Evolutionary conservation across 2,797 vertebrate genomes (phyloP), one percentile per base, ranked within the genome.

Genomic region (Natrix natrix): DNA sequence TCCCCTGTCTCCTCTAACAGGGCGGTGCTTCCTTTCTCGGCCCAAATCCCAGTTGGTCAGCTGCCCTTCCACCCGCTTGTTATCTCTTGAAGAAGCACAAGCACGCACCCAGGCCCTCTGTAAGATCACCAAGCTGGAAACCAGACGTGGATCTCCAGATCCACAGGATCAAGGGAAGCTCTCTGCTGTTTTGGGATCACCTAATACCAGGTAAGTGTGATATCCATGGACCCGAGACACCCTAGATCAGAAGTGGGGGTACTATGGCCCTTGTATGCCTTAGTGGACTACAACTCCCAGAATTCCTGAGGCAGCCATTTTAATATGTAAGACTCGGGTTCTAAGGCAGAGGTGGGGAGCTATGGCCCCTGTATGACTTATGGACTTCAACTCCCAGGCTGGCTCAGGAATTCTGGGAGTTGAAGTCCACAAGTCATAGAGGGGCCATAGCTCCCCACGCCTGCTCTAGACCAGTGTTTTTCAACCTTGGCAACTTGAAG

Each of bases 81-180:
- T 98, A 91, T 98, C 98, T 0, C 95, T 98, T 87, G 98, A 98
- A 94, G 98, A 98, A 95, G 98, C 98, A 4, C 98, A 98, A 95
- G 98, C 98, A 28, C 97, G 98, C 0, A 98, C 98, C 1, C 98
- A 98, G 95, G 98, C 97, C n/a, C 94, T 95, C 26, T 93, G 95
- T 95, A 91, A 89, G 57, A 96, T 96, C 16, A 94, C 96, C 89
- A 96, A 96, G 86, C 91, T 94, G 55, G 86, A 95, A 89, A 61
- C 92, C 96, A 48, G 95, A 95, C 83, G 92, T 93, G 90, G 93
- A 91, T 37, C 96, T 95, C 69, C 89, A 83, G 13, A 92, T 91
- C 92, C 94, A 52, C 97, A 97, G 86, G 95, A 93, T 17, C 95
- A 94, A 74, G 95, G 95, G 54, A 95, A 94, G 57, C 96, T 96